These are phyloP conservation scores for Carlito syrichta DNA, from an alignment of 2,113 vertebrate genomes.

Conservation along the genomic window DNA sequence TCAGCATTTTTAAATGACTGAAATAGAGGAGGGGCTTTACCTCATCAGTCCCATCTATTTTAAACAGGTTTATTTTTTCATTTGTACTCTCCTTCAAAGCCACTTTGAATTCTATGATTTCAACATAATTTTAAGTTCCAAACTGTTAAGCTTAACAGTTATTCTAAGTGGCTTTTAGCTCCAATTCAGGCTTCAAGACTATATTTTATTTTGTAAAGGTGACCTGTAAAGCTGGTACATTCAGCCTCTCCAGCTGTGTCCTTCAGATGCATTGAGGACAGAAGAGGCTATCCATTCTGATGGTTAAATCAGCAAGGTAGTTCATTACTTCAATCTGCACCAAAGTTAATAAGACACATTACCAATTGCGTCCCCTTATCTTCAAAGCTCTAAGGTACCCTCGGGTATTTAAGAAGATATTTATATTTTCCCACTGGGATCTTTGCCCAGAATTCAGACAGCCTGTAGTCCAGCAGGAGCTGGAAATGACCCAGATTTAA, in stretches of 20 bases:
- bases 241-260: conserved; percentile 43
- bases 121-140: conserved; percentile 43
- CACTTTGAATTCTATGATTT: conserved; percentile 41
- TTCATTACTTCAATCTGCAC: conserved; percentile 40
- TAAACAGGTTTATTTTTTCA: not conserved
- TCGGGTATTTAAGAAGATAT: conserved; percentile 47
- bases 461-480: conserved; percentile 52
- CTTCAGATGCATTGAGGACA: conserved; percentile 40
- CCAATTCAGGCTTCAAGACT: not conserved
- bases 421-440: conserved; percentile 60
- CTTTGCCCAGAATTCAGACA: conserved; percentile 58
- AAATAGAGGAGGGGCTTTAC: not conserved
- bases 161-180: conserved; percentile 36
- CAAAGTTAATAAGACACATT: conserved; percentile 54
- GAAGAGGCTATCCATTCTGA: conserved; percentile 46
- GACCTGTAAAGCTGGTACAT: conserved; percentile 28
- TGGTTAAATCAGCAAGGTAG: conserved; percentile 52
- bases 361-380: conserved; percentile 28
- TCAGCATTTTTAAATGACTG: not conserved
- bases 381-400: conserved; percentile 43
- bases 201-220: conserved; percentile 58
- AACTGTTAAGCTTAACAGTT: conserved; percentile 32
- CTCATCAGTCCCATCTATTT: not conserved
- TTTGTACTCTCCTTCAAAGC: not conserved
- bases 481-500: conserved; percentile 57